A percentile compares a stretch with the other conserved stretches of the same genome.
Conservation (phyloP, 2,888 invertebrate genomes). For the Nomada flava region DNA sequence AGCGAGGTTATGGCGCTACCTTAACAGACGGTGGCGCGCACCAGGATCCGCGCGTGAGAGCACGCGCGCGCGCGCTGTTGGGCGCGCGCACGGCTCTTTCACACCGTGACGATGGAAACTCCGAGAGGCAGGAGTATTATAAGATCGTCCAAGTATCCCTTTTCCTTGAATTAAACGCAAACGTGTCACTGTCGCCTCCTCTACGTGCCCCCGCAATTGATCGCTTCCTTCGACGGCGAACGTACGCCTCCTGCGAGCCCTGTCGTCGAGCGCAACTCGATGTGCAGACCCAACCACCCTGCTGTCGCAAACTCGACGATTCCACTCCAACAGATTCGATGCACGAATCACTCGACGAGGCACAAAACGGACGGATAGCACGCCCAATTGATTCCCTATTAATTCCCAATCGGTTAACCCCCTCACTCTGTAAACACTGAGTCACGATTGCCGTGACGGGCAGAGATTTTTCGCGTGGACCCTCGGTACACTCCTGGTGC, state of each 20-base stretch:
- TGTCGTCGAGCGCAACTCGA: background rate
- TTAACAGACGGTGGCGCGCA: slow-evolving; percentile 49
- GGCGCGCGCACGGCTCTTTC: slow-evolving; percentile 58
- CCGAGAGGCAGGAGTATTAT: slow-evolving; percentile 36
- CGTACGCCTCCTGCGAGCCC: slow-evolving; percentile 32
- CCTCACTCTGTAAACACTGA: no score
- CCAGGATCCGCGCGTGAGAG: slow-evolving; percentile 54
- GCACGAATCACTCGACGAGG: slow-evolving; percentile 25
- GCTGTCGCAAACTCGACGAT: slow-evolving; percentile 58
- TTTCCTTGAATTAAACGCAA: background rate
- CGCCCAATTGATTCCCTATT: slow-evolving; percentile 8
- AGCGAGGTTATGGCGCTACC: slow-evolving; percentile 63
- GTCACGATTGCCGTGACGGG: background rate
- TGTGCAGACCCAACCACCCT: slow-evolving; percentile 2
- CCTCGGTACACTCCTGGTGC: slow-evolving; percentile 26
- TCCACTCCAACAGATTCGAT: slow-evolving; percentile 58
- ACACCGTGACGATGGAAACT: slow-evolving; percentile 48
- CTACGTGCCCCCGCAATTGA: no score
- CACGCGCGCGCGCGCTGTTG: slow-evolving; percentile 50
- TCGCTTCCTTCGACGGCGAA: background rate
- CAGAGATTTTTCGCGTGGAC: background rate
- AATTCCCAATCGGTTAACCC: background rate
- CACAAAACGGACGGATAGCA: slow-evolving; percentile 50
- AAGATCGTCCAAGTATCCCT: slow-evolving; percentile 20
- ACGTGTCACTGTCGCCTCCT: background rate